These are phyloP conservation scores for Aphis craccivora DNA, from an alignment of 1,140 invertebrate genomes.

Conservation along the genomic window DNA sequence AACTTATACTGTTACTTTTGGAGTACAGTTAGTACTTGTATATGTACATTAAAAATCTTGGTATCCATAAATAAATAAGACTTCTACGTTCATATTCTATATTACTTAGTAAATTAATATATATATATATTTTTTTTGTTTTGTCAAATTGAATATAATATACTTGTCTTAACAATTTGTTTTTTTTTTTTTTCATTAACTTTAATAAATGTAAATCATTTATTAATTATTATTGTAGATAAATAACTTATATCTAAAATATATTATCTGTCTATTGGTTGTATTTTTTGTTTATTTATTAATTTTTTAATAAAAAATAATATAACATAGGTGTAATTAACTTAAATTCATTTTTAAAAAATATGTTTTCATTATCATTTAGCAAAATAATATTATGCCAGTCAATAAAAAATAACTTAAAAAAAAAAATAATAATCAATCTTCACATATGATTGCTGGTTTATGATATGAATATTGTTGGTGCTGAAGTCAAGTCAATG, in stretches of 20 bases:
- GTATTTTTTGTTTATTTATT: background rate
- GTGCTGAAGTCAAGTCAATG: too few species aligned
- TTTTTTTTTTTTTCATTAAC: background rate
- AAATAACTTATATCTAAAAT: background rate
- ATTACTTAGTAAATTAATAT: background rate
- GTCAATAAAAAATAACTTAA: too few species aligned
- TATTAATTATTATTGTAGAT: background rate
- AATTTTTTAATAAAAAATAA: background rate
- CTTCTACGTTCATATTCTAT: background rate
- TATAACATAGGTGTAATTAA: background rate
- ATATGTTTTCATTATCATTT: too few species aligned
- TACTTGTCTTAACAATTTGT: background rate
- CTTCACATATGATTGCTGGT: too few species aligned
- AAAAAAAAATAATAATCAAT: too few species aligned
- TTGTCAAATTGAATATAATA: slow-evolving; percentile 2
- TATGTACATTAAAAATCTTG: slow-evolving; percentile 34
- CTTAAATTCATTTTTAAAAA: background rate
- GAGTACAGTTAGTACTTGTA: slow-evolving; percentile 44
- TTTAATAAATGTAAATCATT: background rate
- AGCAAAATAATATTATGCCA: too few species aligned
- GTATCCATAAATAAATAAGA: slow-evolving; percentile 55
- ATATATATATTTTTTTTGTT: background rate
- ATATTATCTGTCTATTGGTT: background rate
- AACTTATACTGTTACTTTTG: slow-evolving; percentile 29
- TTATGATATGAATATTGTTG: too few species aligned